Percentiles rank a stretch among this genome's conserved stretches.
Evolutionary conservation across 2,113 vertebrate genomes (phyloP).

Genomic region (Aramus guarauna): DNA sequence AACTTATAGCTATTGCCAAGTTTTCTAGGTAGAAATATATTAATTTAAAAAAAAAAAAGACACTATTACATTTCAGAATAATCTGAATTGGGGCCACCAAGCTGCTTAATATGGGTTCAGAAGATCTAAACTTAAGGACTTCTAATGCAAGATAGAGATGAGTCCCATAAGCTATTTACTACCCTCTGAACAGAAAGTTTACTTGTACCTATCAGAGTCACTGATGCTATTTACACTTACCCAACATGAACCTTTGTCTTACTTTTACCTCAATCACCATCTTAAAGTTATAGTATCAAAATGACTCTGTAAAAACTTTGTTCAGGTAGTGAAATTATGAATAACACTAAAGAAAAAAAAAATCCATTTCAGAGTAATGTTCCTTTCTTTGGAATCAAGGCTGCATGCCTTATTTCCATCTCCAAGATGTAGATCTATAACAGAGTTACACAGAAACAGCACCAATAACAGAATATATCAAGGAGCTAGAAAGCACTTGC

Average conservation of each 20-base stretch:
- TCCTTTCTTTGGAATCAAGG: not conserved
- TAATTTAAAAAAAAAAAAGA: not conserved
- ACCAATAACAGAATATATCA: not conserved
- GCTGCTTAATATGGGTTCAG: not conserved
- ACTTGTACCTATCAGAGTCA: not conserved
- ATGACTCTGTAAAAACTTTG: not conserved
- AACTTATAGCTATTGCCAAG: not conserved
- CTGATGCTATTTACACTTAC: not conserved
- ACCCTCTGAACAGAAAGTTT: not conserved
- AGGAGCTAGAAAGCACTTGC: not conserved
- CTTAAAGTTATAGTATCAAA: not conserved
- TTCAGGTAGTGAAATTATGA: not conserved
- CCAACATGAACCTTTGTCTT: not conserved
- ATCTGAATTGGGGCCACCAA: not conserved
- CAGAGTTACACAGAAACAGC: not conserved
- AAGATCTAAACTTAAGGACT: not conserved
- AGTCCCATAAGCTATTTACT: not conserved
- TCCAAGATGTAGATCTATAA: not conserved
- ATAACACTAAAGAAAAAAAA: not conserved
- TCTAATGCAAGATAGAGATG: rapidly evolving
- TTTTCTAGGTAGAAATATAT: not conserved
- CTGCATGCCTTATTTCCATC: not conserved
- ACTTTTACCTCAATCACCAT: not conserved
- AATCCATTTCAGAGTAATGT: not conserved
- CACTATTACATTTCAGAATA: not conserved